Evolutionary conservation across 2,888 invertebrate genomes (phyloP).

Genomic region (Scaptomyza caliginosa): DNA sequence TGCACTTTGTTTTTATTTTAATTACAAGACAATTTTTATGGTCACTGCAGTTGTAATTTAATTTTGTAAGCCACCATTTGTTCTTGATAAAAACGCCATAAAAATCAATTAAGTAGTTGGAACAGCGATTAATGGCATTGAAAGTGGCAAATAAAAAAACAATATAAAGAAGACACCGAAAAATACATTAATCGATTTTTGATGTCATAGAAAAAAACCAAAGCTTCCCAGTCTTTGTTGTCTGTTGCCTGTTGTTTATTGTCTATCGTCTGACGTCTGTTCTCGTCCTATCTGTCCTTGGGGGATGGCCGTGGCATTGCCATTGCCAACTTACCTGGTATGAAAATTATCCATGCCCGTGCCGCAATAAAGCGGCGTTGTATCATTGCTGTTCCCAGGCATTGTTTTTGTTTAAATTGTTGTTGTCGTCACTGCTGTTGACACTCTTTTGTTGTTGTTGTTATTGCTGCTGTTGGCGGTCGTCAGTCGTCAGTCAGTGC

Average conservation of each 20-base stretch:
- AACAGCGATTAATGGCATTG: conserved; percentile 8
- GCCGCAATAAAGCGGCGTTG: conserved; percentile 79
- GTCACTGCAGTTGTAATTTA: conserved; percentile 37
- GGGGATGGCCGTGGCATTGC: conserved; percentile 32
- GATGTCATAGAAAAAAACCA: conserved; percentile 27
- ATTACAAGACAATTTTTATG: conserved; percentile 18
- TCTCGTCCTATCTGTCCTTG: conserved; percentile 43
- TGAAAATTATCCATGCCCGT: conserved; percentile 81
- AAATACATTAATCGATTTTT: conserved; percentile 46
- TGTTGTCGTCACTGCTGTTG: conserved; percentile 26
- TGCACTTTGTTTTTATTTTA: neutral
- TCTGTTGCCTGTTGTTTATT: no score
- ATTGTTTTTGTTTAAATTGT: conserved; percentile 41
- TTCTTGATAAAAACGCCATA: neutral
- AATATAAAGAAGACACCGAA: neutral
- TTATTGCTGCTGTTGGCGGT: conserved; percentile 37
- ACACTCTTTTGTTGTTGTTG: conserved; percentile 29
- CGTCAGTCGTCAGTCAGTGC: conserved; percentile 45
- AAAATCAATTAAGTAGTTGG: neutral
- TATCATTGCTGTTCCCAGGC: conserved; percentile 69
- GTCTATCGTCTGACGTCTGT: neutral
- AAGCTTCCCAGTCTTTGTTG: neutral
- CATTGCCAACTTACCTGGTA: conserved; percentile 77
- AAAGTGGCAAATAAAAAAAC: conserved; percentile 11
- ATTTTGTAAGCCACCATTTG: conserved; percentile 29